Base-by-base conservation (phyloP, 2,113 vertebrate genomes). In the Anhinga rufa region DNA sequence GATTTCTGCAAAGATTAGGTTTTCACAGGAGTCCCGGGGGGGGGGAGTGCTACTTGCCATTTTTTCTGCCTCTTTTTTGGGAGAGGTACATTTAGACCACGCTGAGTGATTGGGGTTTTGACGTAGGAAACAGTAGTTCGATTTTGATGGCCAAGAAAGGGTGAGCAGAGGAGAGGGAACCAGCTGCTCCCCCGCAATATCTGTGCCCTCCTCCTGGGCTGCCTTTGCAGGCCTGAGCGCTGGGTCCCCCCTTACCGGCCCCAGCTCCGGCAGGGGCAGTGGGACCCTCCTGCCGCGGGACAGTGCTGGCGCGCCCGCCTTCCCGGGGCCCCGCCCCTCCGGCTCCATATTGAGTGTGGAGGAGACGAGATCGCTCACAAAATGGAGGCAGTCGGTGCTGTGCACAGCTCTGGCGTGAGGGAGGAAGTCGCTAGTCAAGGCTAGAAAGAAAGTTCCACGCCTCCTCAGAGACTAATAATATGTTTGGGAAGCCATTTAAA, bases 301-400 rank as follows among this genome's bases (percentile, higher is more conserved):
- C 38, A 40, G 10, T 2, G 76, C 32, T 26, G 24, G 29, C 10
- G 57, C n/a, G 66, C 38, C 55, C 1, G 26, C 61, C 29, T 3
- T 10, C 32, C 17, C 4, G 3, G 16, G 52, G 88, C 58, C 60
- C 88, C 91, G 49, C 92, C 95, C 34, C 82, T 18, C 11, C 61
- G 78, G 4, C 95, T 55, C 96, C 96, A 94, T 96, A 90, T 94
- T 97, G 90, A 66, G 64, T 42, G 65, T 83, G 71, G 44, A 40
- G 46, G 57, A 32, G 82, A 4, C 1, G 22, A 17, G 58, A 11
- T 12, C 8, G 16, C 16, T 91, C 92, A 96, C 95, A 96, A 97
- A 97, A 97, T 97, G 96, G 96, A 83, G 96, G 95, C 93, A 3
- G 72, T 4, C 12, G 3, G 22, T 3, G 32, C 38, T 3, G 54